Evolutionary conservation across 2,888 invertebrate genomes (phyloP).

Genomic region (Prostheceraeus crozeri): DNA sequence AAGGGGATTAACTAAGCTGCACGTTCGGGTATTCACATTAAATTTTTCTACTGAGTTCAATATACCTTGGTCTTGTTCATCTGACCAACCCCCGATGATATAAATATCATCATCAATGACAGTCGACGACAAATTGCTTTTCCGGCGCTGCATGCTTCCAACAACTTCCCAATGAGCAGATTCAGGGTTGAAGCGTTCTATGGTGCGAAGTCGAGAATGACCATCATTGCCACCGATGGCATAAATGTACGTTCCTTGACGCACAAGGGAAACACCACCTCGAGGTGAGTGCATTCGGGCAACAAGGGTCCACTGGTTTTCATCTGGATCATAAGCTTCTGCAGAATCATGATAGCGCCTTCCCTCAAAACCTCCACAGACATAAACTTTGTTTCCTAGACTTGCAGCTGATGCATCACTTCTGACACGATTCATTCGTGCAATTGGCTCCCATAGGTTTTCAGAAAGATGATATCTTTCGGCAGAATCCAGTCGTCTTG

Average conservation of each 20-base stretch:
- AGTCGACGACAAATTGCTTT: constrained; percentile 33
- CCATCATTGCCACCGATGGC: constrained; percentile 54
- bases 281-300: constrained; percentile 71
- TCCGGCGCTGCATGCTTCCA: constrained; percentile 33
- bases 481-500: constrained; percentile 75
- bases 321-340: constrained; percentile 51
- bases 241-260: constrained; percentile 70
- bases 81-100: constrained; percentile 38
- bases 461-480: constrained; percentile 70
- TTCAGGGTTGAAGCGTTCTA: constrained; percentile 33
- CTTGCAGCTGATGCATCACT: constrained; percentile 56
- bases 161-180: constrained; percentile 19
- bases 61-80: constrained; percentile 36
- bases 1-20: not conserved
- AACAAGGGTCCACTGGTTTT: constrained; percentile 55
- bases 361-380: constrained; percentile 58
- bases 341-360: constrained; percentile 55
- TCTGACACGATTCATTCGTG: constrained; percentile 58
- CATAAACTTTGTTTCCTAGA: constrained; percentile 52
- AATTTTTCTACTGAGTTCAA: constrained; percentile 35
- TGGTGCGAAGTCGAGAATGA: constrained; percentile 14
- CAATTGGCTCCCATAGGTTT: constrained; percentile 75
- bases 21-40: constrained; percentile 29
- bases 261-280: constrained; percentile 81
- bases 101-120: constrained; percentile 36